Percentiles rank a stretch among this genome's conserved stretches.
Evolutionary conservation across 1,140 invertebrate genomes (phyloP).

Genomic region (Nasonia giraulti): DNA sequence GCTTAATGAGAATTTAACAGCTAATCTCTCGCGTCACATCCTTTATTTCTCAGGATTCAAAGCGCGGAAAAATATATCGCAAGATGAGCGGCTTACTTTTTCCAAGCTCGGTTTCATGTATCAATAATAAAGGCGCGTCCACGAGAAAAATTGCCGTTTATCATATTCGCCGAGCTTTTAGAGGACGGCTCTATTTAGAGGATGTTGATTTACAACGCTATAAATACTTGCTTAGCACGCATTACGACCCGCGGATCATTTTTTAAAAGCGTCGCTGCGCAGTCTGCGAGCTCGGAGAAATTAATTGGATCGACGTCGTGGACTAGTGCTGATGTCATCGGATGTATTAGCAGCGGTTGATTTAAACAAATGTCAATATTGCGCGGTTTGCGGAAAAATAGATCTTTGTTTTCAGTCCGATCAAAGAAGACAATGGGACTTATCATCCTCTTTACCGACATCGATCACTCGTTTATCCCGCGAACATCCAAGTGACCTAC

Average conservation of each 20-base stretch:
- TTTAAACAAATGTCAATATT: too few relatives aligned
- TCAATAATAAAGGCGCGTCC: too few relatives aligned
- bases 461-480: too few relatives aligned
- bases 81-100: background rate
- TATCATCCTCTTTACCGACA: too few relatives aligned
- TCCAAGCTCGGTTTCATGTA: too few relatives aligned
- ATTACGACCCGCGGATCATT: background rate
- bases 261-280: background rate
- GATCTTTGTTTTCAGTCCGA: too few relatives aligned
- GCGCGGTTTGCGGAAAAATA: too few relatives aligned
- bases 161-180: background rate
- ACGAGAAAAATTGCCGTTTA: background rate
- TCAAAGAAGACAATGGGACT: too few relatives aligned
- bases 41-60: background rate
- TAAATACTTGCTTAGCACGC: background rate
- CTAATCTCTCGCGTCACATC: background rate
- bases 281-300: background rate
- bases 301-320: background rate
- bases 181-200: background rate
- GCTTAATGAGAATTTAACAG: background rate
- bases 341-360: too few relatives aligned
- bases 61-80: background rate
- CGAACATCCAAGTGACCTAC: too few relatives aligned
- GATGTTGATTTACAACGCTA: background rate
- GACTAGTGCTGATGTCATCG: too few relatives aligned